Conservation (phyloP, 2,888 invertebrate species). For the Melanostoma scalare region DNA sequence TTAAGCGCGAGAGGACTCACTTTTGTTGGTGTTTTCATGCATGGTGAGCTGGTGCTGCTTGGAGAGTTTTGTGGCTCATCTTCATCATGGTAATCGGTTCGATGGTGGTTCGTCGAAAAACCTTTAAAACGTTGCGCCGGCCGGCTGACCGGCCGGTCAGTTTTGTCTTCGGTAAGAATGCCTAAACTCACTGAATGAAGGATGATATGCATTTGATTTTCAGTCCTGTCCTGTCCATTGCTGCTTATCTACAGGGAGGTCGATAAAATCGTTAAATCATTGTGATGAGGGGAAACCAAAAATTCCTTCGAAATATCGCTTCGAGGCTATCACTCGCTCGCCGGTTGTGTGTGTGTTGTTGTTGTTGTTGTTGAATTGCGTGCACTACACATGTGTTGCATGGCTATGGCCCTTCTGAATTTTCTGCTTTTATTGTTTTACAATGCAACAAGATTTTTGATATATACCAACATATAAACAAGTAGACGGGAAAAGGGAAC, state of each 20-base stretch:
- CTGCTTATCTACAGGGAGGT: conserved; percentile 72
- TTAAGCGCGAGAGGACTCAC: conserved; percentile 44
- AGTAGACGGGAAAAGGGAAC: conserved; percentile 18
- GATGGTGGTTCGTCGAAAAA: conserved; percentile 47
- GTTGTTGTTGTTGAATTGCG: conserved; percentile 4
- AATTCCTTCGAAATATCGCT: conserved; percentile 70
- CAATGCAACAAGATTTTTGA: conserved; percentile 41
- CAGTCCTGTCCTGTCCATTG: conserved; percentile 41
- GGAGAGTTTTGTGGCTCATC: conserved; percentile 53
- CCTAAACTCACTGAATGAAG: conserved; percentile 54
- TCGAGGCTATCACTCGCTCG: conserved; percentile 64
- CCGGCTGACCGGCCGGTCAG: conserved; percentile 5
- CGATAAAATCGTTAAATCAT: conserved; percentile 69
- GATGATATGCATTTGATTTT: conserved; percentile 68
- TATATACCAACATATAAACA: background rate
- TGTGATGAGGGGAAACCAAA: conserved; percentile 31
- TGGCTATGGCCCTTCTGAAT: background rate
- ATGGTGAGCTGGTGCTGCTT: too few species aligned
- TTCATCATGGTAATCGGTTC: conserved; percentile 63
- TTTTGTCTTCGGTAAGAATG: conserved; percentile 46
- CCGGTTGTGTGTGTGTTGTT: background rate
- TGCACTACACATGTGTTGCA: conserved; percentile 32
- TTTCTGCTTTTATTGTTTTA: conserved; percentile 63
- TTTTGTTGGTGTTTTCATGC: conserved; percentile 33
- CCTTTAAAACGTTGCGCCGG: conserved; percentile 34